Evolutionary conservation across 2,113 vertebrate species (phyloP).

Genomic region (Oceanites oceanicus): DNA sequence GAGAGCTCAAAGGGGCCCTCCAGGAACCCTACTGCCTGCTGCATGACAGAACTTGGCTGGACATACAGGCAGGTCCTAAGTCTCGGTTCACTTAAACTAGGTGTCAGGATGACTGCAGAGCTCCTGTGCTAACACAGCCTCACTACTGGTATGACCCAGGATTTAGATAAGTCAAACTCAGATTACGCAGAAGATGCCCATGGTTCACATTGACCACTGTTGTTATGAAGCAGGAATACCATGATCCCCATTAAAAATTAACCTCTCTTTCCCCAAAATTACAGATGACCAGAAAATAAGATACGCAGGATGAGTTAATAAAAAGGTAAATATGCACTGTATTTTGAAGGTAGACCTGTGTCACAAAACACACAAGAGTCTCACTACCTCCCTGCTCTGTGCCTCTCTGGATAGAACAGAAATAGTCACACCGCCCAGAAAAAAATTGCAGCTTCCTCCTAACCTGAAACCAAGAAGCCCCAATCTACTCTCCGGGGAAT

Average conservation of each 20-base stretch:
- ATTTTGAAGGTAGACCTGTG: background rate
- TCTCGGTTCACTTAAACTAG: background rate
- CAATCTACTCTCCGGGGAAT: background rate
- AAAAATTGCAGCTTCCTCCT: background rate
- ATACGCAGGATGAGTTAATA: background rate
- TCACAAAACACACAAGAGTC: background rate
- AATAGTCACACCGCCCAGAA: background rate
- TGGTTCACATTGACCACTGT: background rate
- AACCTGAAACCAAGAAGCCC: background rate
- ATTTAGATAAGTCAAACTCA: background rate
- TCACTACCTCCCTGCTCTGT: background rate
- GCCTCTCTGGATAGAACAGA: background rate
- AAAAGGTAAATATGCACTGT: background rate
- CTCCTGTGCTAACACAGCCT: background rate
- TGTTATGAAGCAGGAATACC: background rate
- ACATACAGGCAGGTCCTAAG: background rate
- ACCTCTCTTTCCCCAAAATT: background rate
- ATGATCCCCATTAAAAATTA: background rate
- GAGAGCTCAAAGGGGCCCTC: background rate
- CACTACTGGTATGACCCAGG: background rate
- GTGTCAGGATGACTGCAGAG: background rate
- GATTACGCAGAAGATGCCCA: background rate
- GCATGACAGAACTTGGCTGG: accelerated
- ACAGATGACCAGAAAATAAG: background rate
- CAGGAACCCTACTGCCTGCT: background rate